These are phyloP conservation scores for Ellobium chinense DNA, from an alignment of 2,888 invertebrate genomes.

Conservation along the genomic window DNA sequence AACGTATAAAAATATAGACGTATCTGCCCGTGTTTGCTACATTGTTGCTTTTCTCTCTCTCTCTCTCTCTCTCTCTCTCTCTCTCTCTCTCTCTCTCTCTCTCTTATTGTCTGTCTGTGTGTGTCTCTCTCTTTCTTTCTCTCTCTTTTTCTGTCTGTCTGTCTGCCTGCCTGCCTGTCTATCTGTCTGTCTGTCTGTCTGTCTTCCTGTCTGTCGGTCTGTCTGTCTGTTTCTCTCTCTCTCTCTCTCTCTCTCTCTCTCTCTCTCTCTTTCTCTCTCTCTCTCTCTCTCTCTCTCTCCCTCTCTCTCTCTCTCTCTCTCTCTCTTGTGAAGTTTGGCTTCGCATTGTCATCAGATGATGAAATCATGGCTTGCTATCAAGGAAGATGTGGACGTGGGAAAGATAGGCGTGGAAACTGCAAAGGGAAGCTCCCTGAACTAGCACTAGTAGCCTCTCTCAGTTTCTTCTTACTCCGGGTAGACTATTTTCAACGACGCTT, in stretches of 20 bases:
- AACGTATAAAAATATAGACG: too few species aligned
- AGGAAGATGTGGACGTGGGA: too few species aligned
- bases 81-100: background rate
- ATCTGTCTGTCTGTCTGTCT: background rate
- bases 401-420: too few species aligned
- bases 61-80: background rate
- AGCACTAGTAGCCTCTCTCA: too few species aligned
- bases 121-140: background rate
- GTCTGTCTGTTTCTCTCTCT: conserved; percentile 9
- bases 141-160: background rate
- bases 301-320: conserved; percentile 9
- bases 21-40: too few species aligned
- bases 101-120: background rate
- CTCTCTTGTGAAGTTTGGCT: background rate
- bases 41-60: background rate
- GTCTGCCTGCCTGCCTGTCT: background rate
- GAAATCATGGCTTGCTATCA: too few species aligned
- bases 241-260: conserved; percentile 31
- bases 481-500: too few species aligned
- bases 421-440: too few species aligned
- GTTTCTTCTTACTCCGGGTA: too few species aligned
- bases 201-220: background rate
- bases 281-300: background rate
- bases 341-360: too few species aligned
- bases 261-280: background rate